These are phyloP conservation scores for Gymnopithys bicolor DNA, from an alignment of 2,797 vertebrate species.

Conservation along the genomic window DNA sequence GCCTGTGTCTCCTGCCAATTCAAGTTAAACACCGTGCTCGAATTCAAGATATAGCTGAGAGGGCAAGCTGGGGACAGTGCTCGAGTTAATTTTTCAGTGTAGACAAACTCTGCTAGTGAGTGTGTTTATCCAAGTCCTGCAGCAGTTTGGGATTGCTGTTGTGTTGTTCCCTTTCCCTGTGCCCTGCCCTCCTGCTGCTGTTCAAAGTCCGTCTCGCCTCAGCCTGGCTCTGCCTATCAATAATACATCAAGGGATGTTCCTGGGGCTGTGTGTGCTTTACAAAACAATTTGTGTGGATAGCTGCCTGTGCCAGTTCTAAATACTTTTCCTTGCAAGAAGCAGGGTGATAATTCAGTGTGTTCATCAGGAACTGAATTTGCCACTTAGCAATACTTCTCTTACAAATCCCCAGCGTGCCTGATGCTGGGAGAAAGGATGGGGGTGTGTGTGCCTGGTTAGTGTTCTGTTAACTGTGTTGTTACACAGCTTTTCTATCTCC, in stretches of 20 bases:
- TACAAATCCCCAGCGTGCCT: background rate
- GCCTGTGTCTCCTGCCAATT: background rate
- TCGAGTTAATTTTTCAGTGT: background rate
- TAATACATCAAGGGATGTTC: background rate
- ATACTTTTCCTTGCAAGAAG: background rate
- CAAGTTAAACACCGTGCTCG: accelerated
- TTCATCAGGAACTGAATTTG: background rate
- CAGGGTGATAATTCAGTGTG: accelerated
- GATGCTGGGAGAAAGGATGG: accelerated
- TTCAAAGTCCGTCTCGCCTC: background rate
- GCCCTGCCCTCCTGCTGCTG: background rate
- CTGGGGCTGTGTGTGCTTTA: background rate
- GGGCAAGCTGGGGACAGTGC: background rate
- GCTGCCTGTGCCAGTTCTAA: background rate
- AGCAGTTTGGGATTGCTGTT: background rate
- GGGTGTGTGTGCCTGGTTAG: accelerated
- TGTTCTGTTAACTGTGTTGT: background rate
- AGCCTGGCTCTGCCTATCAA: background rate
- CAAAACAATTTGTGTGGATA: background rate
- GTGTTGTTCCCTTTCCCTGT: background rate
- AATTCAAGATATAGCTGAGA: background rate
- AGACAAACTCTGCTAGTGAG: background rate
- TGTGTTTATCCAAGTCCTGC: background rate
- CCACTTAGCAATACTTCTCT: background rate
- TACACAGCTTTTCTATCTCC: background rate